Percentiles rank a stretch among this genome's conserved stretches.
Evolutionary conservation across 2,113 vertebrate species (phyloP).

Genomic region (Catharus bicknelli): DNA sequence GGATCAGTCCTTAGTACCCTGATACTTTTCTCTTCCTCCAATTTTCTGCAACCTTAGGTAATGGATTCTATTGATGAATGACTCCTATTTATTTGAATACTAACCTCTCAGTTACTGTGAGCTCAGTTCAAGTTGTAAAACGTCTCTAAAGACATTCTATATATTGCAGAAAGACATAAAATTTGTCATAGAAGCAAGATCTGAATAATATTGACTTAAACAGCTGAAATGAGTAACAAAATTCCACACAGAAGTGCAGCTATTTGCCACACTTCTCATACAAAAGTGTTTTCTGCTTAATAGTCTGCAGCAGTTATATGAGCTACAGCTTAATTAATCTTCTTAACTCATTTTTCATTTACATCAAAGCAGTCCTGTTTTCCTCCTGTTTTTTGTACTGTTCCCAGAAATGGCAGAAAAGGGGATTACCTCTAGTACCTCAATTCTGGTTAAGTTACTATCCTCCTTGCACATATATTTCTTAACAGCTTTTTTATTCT

Average conservation of each 20-base stretch:
- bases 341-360: not conserved
- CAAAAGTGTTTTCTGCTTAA: not conserved
- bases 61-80: not conserved
- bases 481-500: not conserved
- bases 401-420: not conserved
- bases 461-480: not conserved
- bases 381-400: not conserved
- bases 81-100: not conserved
- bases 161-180: not conserved
- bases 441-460: not conserved
- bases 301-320: not conserved
- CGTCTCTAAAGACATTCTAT: not conserved
- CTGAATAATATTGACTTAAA: not conserved
- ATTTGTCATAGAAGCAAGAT: not conserved
- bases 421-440: too few species aligned
- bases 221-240: not conserved
- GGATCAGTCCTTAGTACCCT: too few species aligned
- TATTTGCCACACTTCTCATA: not conserved
- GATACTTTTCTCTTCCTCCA: not conserved
- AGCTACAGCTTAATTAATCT: not conserved
- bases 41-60: not conserved
- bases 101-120: not conserved
- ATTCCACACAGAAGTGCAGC: not conserved
- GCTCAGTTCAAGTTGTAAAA: not conserved
- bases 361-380: not conserved